Conservation (phyloP, 2,113 vertebrate species). For the Thamnophis sirtalis region DNA sequence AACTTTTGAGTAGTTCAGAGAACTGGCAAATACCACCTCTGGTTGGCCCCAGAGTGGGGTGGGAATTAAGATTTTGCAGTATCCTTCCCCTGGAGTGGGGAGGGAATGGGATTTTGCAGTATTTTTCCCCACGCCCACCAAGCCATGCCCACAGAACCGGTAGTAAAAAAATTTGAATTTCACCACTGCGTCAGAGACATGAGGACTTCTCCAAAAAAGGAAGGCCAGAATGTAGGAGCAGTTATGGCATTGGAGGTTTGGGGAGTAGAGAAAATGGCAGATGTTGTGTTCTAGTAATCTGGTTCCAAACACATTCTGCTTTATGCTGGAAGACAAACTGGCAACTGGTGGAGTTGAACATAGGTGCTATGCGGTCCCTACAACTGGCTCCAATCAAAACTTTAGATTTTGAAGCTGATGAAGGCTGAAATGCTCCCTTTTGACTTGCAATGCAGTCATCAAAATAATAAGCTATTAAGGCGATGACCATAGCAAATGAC, state of each 20-base stretch:
- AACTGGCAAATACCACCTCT: too few relatives aligned
- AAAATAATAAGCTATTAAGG: not conserved
- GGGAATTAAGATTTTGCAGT: too few relatives aligned
- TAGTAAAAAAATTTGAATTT: too few relatives aligned
- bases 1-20: too few relatives aligned
- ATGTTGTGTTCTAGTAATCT: not conserved
- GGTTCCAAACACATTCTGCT: not conserved
- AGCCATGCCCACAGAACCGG: too few relatives aligned
- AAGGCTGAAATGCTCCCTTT: not conserved
- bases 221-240: not conserved
- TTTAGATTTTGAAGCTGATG: not conserved
- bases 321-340: not conserved
- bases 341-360: not conserved
- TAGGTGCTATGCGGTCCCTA: too few relatives aligned
- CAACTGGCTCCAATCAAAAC: not conserved
- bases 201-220: not conserved
- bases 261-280: not conserved
- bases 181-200: not conserved
- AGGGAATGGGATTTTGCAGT: too few relatives aligned
- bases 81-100: too few relatives aligned
- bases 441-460: not conserved
- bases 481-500: not conserved
- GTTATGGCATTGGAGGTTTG: not conserved
- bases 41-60: too few relatives aligned
- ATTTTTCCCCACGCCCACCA: too few relatives aligned